Percentiles rank a stretch among this genome's conserved stretches.
Evolutionary conservation across 2,113 vertebrate genomes (phyloP).

Genomic region (Poeciliopsis occidentalis): DNA sequence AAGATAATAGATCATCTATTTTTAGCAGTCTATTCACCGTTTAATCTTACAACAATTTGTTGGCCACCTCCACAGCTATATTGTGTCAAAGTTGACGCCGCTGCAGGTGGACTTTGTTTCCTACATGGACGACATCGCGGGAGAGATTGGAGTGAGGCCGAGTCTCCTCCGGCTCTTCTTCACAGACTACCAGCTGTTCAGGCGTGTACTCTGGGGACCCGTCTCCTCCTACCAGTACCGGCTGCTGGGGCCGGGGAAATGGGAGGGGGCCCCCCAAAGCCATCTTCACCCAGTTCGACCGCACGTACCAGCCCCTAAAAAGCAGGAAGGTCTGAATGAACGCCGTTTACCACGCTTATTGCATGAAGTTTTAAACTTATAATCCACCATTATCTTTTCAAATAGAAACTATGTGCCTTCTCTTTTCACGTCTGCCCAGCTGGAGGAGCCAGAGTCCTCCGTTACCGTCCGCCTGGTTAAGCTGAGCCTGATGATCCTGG

Average conservation of each 20-base stretch:
- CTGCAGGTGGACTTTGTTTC: constrained; percentile 81
- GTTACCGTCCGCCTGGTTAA: constrained; percentile 42
- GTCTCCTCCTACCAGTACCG: constrained; percentile 83
- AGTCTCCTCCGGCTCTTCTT: constrained; percentile 79
- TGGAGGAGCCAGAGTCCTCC: constrained; percentile 2
- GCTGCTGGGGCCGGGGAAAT: constrained; percentile 80
- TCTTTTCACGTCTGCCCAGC: not conserved
- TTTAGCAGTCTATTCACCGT: not conserved
- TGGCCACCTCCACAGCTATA: constrained; percentile 53
- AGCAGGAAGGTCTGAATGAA: constrained; percentile 51
- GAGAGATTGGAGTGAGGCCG: constrained; percentile 75
- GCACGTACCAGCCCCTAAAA: constrained; percentile 69
- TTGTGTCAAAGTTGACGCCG: constrained; percentile 67
- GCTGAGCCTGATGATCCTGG: constrained; percentile 36
- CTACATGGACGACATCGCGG: constrained; percentile 83
- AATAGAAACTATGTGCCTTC: not conserved
- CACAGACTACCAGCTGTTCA: constrained; percentile 80
- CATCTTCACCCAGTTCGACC: constrained; percentile 84
- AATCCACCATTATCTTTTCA: not conserved
- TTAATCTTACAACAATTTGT: not conserved
- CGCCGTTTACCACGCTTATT: constrained; percentile 54
- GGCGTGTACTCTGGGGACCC: constrained; percentile 80
- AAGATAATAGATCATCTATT: not conserved
- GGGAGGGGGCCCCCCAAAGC: constrained; percentile 80
- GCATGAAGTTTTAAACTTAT: constrained; percentile 18